Evolutionary conservation across 2,113 vertebrate species (phyloP), one percentile per base, ranked within the genome.

Genomic region (Acanthochromis polyacanthus): DNA sequence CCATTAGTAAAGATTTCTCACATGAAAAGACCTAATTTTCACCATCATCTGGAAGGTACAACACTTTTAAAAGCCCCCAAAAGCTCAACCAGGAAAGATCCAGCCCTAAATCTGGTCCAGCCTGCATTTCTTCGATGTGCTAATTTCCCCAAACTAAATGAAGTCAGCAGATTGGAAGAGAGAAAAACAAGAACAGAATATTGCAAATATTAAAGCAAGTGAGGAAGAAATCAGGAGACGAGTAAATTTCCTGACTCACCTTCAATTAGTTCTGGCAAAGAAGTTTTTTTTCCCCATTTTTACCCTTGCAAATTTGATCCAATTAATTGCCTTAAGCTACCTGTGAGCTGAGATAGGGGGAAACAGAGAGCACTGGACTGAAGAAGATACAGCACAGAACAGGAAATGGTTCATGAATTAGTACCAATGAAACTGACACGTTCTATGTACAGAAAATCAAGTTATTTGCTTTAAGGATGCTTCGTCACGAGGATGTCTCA

Each of bases 111-210:
- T 60, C 48, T 22, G 0, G 2, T 66, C 23, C 51, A 0, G 4
- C 17, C 59, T 77, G 7, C 20, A 48, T 55, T 66, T 58, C 20
- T n/a, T 72, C 60, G 43, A 58, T 75, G 20, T 38, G 25, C n/a
- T 74, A 50, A 67, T 66, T 65, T 66, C 22, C 51, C 0, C 10
- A 60, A 38, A 64, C 8, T 62, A 51, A 12, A 43, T 67, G 10
- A 40, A 68, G 77, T 28, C 4, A 57, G 43, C 48, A 12, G 30
- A 32, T 32, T 17, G 30, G 5, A 61, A 36, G 14, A 25, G 14
- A 25, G 17, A 57, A 74, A 43, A 53, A 48, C 25, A 30, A 15
- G 58, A 69, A 43, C 28, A 51, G 43, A 66, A 79, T 28, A 30
- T 30, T 30, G 25, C 40, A 55, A 53, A 40, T 15, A 75, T 60